Base-by-base conservation (phyloP, 2,797 vertebrate genomes). In the Poecile montanus region DNA sequence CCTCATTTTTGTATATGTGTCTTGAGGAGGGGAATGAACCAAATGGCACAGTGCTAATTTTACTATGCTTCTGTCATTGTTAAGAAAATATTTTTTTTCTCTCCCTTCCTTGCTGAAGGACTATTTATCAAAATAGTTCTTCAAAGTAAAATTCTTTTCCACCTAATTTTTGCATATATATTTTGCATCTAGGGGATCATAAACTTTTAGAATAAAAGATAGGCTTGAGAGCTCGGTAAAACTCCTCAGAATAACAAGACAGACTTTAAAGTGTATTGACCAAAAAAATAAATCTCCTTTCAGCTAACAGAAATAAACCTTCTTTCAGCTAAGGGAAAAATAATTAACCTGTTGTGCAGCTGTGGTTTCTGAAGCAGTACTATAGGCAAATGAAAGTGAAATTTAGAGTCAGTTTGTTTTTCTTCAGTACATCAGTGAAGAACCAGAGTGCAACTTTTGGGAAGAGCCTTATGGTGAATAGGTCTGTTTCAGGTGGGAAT, bases 241-340 rank as follows among this genome's bases (percentile, higher is more conserved):
- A 78, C 72, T 81, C 74, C 80, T 89, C 29, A 15, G 81, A 82
- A 73, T 79, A 93, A 85, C 50, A 73, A 73, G 62, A 17, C 16
- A 86, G 68, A 44, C 45, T 89, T 89, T 83, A 53, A 92, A 77
- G 36, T 62, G 2, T 65, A 67, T 66, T 1, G 4, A 42, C 79
- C 72, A 51, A 50, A 86, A 40, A 86, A 92, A 85, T 10, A 89
- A 94, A 91, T 40, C 34, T 83, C 38, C 50, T 72, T 89, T 91
- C 91, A 88, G 62, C 36, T 89, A 74, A 68, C 54, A 88, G 40
- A 85, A 91, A 85, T 14, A 88, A 94, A 90, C 32, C 30, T 83
- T n/a, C 58, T 60, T 88, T 92, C 90, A 90, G 65, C 44, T 92
- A 78, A 72, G 87, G 72, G 76, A 70, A 92, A 81, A 94, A 80